phyloP scores from a whole-genome alignment of 2,113 vertebrate species.

The Pelecanoides urinatrix region DNA sequence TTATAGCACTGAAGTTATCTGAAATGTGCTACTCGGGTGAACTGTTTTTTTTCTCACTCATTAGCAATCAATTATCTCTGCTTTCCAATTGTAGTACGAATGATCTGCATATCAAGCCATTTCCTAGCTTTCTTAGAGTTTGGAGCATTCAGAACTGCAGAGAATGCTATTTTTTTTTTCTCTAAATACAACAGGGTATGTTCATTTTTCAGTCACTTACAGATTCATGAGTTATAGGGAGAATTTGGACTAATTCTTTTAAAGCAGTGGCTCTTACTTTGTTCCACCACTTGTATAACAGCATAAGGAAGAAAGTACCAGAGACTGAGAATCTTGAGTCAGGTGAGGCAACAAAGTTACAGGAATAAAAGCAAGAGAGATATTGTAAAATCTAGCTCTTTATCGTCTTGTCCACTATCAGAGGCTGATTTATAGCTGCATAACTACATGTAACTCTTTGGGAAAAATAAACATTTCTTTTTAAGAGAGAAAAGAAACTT shows the following conservation, averaged over 20 bases:
- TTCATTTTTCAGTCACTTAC: not conserved
- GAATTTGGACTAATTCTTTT: not conserved
- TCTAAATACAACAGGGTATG: not conserved
- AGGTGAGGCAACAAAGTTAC: not conserved
- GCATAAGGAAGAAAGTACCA: not conserved
- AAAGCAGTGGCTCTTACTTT: not conserved
- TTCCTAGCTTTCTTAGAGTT: not conserved
- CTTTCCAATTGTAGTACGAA: not conserved
- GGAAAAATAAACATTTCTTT: not conserved
- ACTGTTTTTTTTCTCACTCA: not conserved
- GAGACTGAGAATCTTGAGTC: not conserved
- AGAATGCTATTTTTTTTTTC: not conserved
- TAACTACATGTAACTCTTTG: not conserved
- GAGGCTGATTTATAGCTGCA: not conserved
- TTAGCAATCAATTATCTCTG: not conserved
- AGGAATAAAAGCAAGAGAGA: not conserved
- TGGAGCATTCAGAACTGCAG: not conserved
- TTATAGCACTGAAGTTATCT: not conserved
- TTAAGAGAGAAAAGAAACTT: not conserved
- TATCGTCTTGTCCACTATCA: not conserved
- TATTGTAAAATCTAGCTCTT: not conserved
- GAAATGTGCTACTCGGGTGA: not conserved
- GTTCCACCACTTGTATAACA: not conserved
- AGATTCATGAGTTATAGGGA: not conserved
- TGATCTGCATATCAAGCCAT: not conserved